A percentile compares a stretch with the other conserved stretches of the same genome.
Evolutionary conservation across 2,888 invertebrate species (phyloP).

Genomic region (Harpalus rubripes): DNA sequence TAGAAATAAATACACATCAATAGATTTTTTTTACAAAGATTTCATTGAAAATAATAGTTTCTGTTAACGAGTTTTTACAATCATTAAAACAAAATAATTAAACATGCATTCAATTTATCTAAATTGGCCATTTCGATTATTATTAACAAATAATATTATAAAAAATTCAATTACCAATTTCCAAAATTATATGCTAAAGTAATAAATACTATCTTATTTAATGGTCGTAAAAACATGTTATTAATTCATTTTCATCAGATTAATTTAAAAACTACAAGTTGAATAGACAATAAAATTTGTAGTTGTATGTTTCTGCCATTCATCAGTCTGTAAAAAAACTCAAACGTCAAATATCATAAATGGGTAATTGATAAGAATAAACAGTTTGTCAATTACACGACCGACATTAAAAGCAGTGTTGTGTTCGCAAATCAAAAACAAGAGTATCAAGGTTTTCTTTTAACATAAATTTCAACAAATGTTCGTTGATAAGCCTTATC

Average conservation of each 20-base stretch:
- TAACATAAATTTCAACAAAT: constrained; percentile 66
- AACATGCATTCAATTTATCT: neutral
- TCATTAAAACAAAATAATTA: neutral
- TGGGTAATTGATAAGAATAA: constrained; percentile 37
- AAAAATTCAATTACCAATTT: constrained; percentile 23
- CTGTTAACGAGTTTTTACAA: neutral
- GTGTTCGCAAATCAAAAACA: constrained; percentile 60
- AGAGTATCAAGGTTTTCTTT: constrained; percentile 61
- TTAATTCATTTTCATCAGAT: constrained; percentile 13
- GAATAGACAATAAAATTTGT: constrained; percentile 41
- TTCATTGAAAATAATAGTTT: neutral
- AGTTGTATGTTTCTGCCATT: constrained; percentile 30
- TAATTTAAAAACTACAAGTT: constrained; percentile 7
- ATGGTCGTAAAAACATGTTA: constrained; percentile 24
- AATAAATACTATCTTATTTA: neutral
- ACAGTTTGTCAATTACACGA: constrained; percentile 54
- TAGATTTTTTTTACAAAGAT: too few relatives aligned
- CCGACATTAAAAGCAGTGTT: constrained; percentile 61
- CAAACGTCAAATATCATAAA: constrained; percentile 53
- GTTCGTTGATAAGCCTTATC: constrained; percentile 59
- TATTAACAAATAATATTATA: too few relatives aligned
- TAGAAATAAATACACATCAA: too few relatives aligned
- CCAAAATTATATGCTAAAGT: constrained; percentile 9
- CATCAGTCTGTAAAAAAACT: constrained; percentile 14
- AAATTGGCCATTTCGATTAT: too few relatives aligned